Conservation (phyloP, 2,113 vertebrate genomes). For the Crotalus viridis region DNA sequence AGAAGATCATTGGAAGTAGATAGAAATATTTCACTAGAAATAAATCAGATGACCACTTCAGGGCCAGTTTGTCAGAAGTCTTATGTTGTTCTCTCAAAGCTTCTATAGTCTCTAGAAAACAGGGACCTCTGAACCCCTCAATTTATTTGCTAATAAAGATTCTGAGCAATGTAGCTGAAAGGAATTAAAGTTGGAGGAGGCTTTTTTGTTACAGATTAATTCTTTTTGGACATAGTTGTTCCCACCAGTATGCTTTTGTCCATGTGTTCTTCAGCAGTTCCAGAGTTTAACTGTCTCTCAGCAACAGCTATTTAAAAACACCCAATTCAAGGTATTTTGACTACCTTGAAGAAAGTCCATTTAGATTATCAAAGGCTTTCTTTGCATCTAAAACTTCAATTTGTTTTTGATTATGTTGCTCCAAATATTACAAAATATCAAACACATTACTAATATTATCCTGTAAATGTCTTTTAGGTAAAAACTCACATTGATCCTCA, state of each 20-base stretch:
- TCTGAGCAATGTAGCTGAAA: neutral
- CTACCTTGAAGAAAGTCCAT: neutral
- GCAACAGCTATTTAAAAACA: neutral
- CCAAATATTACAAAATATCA: no score
- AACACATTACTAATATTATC: no score
- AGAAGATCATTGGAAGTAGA: neutral
- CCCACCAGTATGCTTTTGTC: neutral
- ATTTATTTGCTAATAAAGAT: neutral
- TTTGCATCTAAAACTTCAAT: neutral
- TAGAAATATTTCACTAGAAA: neutral
- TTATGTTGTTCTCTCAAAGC: neutral
- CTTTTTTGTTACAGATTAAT: neutral
- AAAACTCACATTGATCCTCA: no score
- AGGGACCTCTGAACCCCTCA: neutral
- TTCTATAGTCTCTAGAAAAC: neutral
- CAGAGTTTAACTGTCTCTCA: neutral
- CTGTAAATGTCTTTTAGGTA: no score
- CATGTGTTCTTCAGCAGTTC: neutral
- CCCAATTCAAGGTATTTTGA: neutral
- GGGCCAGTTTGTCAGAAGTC: neutral
- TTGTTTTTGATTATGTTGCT: no score
- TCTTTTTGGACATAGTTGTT: neutral
- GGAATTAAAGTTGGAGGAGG: neutral
- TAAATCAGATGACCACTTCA: neutral
- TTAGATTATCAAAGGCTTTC: neutral